Evolutionary conservation across 1,140 invertebrate genomes (phyloP).

Genomic region (Muscidifurax raptorellus): DNA sequence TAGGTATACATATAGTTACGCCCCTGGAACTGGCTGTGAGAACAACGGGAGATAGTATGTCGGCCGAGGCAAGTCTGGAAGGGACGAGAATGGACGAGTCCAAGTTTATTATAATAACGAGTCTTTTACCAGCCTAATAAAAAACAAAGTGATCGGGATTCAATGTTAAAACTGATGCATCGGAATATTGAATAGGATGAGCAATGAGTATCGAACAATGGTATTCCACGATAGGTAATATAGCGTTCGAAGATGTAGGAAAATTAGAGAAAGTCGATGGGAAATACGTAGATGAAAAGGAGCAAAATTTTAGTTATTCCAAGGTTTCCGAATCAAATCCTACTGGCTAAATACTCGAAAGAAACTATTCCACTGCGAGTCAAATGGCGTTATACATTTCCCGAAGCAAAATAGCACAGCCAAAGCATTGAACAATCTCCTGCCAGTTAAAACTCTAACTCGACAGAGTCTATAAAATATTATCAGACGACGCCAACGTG

Average conservation of each 20-base stretch:
- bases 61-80: background rate
- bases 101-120: slow-evolving; percentile 22
- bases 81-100: slow-evolving; percentile 39
- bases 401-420: background rate
- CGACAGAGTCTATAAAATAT: background rate
- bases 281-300: background rate
- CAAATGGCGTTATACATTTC: background rate
- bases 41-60: background rate
- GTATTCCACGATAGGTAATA: background rate
- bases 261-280: background rate
- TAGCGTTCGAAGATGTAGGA: background rate
- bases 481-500: background rate
- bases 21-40: slow-evolving; percentile 2
- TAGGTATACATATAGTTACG: slow-evolving; percentile 23
- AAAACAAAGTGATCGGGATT: background rate
- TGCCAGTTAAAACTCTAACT: background rate
- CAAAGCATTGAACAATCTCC: background rate
- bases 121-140: background rate
- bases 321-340: background rate
- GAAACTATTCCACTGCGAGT: background rate
- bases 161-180: background rate
- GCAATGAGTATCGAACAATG: background rate
- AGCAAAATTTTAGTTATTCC: background rate
- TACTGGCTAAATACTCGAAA: background rate
- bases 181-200: background rate